Evolutionary conservation across 2,888 invertebrate species (phyloP), one percentile per base, ranked within the genome.

Genomic region (Melanostoma mellinum): DNA sequence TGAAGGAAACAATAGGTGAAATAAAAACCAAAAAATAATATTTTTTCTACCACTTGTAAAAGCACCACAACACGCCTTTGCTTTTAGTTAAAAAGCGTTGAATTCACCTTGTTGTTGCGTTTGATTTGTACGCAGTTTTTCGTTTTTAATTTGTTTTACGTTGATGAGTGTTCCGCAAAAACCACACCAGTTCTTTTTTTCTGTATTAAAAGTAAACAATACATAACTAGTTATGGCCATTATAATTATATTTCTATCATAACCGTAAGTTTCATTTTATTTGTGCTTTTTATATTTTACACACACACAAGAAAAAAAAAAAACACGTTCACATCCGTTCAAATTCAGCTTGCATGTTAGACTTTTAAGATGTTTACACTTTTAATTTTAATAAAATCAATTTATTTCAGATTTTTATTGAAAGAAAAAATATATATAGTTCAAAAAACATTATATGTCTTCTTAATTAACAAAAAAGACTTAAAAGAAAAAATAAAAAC

Each of bases 321-420:
- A 67, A 46, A 63, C 48, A 52, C 68, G 65, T 52, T 79, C 69
- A 84, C 79, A 63, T 44, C 53, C 53, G 74, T 69, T 65, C 38
- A 71, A 71, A 75, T 60, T 67, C 84, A 79, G 74, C 79, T 73
- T 84, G 84, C 84, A 84, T 84, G 84, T 75, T 84, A 75, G 79
- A 20, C 52, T 32, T 32, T 65, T 74, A 84, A 75, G 65, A 74
- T 65, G 44, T 67, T 73, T 71, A 72, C 78, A 76, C 75, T 88
- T 88, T 87, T 88, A 87, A 87, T 89, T 90, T 89, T 90, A 90
- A 88, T 87, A 87, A 87, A 87, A 88, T 86, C 90, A 89, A 90
- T 90, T 91, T 90, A 90, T 91, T 91, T 91, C 91, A 91, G 91
- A 91, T 91, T 90, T 91, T 91, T 91, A 90, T 89, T 89, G 88